Percentiles rank a stretch among this genome's conserved stretches.
Conservation (phyloP, 2,113 vertebrate genomes). For the Sterna hirundo region DNA sequence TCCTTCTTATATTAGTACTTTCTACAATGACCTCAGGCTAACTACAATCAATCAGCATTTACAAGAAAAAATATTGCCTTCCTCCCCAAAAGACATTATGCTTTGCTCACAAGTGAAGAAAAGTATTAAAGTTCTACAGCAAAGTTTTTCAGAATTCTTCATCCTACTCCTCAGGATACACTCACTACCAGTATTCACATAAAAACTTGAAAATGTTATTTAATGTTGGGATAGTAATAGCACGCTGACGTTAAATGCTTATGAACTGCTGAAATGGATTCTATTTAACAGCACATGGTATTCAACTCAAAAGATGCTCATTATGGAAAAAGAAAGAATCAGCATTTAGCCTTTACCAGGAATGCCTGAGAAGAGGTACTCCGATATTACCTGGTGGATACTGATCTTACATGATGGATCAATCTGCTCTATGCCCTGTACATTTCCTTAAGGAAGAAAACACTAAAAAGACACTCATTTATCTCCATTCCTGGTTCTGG, state of each 20-base stretch:
- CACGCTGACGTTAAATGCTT: not conserved
- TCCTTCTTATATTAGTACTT: not conserved
- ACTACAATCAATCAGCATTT: not conserved
- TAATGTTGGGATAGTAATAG: not conserved
- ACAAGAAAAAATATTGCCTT: not conserved
- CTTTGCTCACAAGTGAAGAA: not conserved
- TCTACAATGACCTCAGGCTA: not conserved
- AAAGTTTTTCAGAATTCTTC: not conserved
- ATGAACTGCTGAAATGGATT: not conserved
- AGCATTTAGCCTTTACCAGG: not conserved
- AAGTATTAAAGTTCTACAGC: not conserved
- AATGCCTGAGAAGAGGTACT: not conserved
- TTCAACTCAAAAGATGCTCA: not conserved
- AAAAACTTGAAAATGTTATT: not conserved
- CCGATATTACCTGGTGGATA: not conserved
- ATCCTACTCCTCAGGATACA: not conserved
- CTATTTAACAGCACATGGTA: not conserved
- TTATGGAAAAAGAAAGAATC: not conserved
- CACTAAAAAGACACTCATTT: not conserved
- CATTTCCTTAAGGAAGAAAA: not conserved
- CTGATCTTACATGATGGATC: not conserved
- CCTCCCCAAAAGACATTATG: not conserved
- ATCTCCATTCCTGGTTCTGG: not conserved
- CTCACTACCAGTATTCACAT: not conserved
- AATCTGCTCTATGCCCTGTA: not conserved